These are phyloP conservation scores for Hipparchia sbordonii DNA, from an alignment of 2,888 invertebrate genomes.

Conservation along the genomic window DNA sequence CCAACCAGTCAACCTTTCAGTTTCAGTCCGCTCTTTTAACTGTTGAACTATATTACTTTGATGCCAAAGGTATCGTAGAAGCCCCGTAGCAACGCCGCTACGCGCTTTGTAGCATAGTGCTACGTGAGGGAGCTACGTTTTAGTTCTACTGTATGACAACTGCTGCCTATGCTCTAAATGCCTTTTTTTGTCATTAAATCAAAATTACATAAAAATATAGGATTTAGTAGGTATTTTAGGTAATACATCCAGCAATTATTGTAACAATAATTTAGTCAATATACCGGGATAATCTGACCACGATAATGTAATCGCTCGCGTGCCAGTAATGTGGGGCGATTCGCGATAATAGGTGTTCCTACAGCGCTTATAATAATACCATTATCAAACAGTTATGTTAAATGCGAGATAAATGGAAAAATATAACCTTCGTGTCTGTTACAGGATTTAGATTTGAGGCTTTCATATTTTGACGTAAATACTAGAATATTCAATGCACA, in stretches of 20 bases:
- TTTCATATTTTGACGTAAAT: slow-evolving; percentile 6
- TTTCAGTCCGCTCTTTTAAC: no score
- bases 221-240: background rate
- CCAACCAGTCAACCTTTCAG: no score
- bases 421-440: background rate
- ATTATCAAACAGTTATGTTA: slow-evolving; percentile 5
- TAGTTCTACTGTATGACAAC: no score
- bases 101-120: no score
- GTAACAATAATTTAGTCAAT: background rate
- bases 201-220: no score
- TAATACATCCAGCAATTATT: background rate
- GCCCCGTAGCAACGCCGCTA: no score
- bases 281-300: background rate
- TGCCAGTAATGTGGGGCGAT: background rate
- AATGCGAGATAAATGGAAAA: slow-evolving; percentile 4
- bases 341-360: background rate
- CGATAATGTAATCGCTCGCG: background rate
- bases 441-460: slow-evolving; percentile 3
- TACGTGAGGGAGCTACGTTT: no score
- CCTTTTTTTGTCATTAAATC: no score
- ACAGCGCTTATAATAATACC: slow-evolving; percentile 1
- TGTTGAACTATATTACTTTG: no score
- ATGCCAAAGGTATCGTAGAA: no score
- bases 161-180: no score
- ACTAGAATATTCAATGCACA: background rate